phyloP scores from a whole-genome alignment of 2,888 invertebrate species.

The Cephalotes varians region DNA sequence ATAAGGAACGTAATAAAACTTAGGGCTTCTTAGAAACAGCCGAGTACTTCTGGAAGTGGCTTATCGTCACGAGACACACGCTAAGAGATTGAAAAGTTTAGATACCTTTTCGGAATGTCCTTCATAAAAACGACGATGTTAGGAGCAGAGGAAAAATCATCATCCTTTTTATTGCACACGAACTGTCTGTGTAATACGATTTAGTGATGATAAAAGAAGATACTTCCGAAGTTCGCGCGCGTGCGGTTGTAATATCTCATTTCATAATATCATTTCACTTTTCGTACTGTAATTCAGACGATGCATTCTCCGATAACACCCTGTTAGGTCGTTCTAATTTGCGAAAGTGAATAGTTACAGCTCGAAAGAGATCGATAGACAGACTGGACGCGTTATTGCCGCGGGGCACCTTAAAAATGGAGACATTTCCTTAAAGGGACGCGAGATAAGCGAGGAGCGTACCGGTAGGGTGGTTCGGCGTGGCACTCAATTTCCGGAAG shows the following conservation, averaged over 20 bases:
- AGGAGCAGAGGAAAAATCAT: background rate
- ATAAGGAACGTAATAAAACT: slow-evolving; percentile 45
- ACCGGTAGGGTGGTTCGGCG: slow-evolving; percentile 37
- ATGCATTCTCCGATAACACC: slow-evolving; percentile 19
- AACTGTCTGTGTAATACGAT: background rate
- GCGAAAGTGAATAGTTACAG: slow-evolving; percentile 33
- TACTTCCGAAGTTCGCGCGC: background rate
- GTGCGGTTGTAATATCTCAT: too few species aligned
- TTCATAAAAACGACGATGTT: background rate
- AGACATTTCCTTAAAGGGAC: background rate
- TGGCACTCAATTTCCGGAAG: slow-evolving; percentile 50
- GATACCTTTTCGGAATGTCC: background rate
- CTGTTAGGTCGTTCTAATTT: background rate
- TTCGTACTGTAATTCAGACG: background rate
- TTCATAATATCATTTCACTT: background rate
- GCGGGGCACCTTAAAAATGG: slow-evolving; percentile 13
- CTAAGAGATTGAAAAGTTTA: slow-evolving; percentile 27
- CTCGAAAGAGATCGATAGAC: background rate
- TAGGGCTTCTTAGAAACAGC: slow-evolving; percentile 27
- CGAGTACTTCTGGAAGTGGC: slow-evolving; percentile 12
- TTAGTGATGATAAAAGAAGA: background rate
- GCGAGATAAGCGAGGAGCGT: slow-evolving; percentile 16
- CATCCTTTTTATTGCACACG: background rate
- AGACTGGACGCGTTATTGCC: background rate
- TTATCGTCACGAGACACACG: slow-evolving; percentile 39